Percentiles rank a stretch among this genome's conserved stretches.
Conservation (phyloP, 2,113 vertebrate species). For the Pampusana beccarii region DNA sequence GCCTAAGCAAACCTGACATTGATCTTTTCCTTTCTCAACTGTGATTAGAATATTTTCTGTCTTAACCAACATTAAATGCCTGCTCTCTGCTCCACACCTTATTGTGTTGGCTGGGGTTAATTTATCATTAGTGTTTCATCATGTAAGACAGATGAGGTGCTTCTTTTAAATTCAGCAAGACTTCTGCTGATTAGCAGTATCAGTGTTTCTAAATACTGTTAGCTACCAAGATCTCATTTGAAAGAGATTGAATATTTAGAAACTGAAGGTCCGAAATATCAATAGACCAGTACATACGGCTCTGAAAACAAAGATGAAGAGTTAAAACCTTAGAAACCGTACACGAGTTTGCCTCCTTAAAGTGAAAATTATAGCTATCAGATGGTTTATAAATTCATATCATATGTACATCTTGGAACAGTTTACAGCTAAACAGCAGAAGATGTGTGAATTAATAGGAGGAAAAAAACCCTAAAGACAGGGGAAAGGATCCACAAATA, state of each 20-base stretch:
- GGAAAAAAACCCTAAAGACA: not conserved
- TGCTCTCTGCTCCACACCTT: not conserved
- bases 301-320: conserved; percentile 6
- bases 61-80: not conserved
- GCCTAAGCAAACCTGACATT: not conserved
- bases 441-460: not conserved
- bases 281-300: not conserved
- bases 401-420: conserved; percentile 3
- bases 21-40: conserved; percentile 1
- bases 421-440: not conserved
- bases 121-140: not conserved
- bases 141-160: not conserved
- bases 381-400: conserved; percentile 28
- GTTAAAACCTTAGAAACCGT: conserved; percentile 4
- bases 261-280: conserved; percentile 20
- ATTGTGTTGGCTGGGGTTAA: not conserved
- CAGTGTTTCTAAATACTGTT: not conserved
- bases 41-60: conserved; percentile 7
- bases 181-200: not conserved
- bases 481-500: not conserved
- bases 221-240: not conserved
- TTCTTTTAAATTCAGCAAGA: not conserved
- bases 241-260: conserved; percentile 10
- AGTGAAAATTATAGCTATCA: conserved; percentile 9
- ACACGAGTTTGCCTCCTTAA: not conserved